Base-by-base conservation (phyloP, 1,140 invertebrate genomes). In the Drosophila eugracilis region DNA sequence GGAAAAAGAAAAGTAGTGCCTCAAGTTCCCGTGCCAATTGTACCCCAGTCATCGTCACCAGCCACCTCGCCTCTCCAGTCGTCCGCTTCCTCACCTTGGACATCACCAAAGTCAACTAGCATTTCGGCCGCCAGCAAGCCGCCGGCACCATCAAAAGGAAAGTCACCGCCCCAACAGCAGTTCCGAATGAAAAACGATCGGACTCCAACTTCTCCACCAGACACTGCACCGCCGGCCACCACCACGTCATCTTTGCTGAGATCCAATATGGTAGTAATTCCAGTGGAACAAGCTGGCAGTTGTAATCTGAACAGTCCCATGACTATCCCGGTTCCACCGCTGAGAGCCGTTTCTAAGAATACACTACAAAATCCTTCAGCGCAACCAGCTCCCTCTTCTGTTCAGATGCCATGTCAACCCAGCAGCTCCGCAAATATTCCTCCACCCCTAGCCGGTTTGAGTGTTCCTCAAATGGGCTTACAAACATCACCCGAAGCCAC, bases 191-290 rank as follows among this genome's bases (percentile, higher is more conserved):
- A 86, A 22, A 42, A 30, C 39, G 76, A 85, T 5, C 72, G 66
- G 26, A 30, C 26, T 0, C 5, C 67, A 7, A 59, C 50, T 2
- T 39, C 62, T 4, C 55, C 57, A 17, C 54, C 70, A 7, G 19
- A 17, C 4, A 14, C 30, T 12, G 2, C 57, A 15, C 0, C 50
- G 14, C 21, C 39, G 1, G 39, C 39, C 22, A 54, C 62, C 17
- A 49, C 62, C 9, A 77, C 76, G 4, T 63, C 81, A 0, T 89
- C 49, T 59, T 37, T 89, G 28, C 79, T 89, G 4, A 66, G 65
- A 49, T 86, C 77, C 28, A 85, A 89, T 39, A 91, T 91, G 90
- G 89, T 91, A 4, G 80, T 90, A 14, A 91, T 91, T 73, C 90
- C 90, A n/a, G 71, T 90, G 30, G 86, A 62, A 24, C 74, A 76